Evolutionary conservation across 2,888 invertebrate genomes (phyloP).

Genomic region (Poecilus cupreus): DNA sequence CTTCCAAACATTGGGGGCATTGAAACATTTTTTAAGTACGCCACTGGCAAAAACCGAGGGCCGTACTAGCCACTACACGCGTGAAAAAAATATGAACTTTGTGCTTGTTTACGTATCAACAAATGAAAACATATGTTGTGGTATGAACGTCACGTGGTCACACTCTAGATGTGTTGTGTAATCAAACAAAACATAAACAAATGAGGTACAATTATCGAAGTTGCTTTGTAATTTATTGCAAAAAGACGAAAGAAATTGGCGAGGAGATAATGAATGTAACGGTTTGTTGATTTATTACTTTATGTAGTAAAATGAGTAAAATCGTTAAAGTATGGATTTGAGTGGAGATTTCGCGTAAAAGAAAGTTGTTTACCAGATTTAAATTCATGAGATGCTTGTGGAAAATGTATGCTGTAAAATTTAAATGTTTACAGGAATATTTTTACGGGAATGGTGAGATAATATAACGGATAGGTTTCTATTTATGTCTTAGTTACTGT

Average conservation of each 20-base stretch:
- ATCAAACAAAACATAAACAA: slow-evolving; percentile 23
- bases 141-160: neutral
- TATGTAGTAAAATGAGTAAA: slow-evolving; percentile 1
- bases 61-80: slow-evolving; percentile 1
- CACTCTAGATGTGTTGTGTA: neutral
- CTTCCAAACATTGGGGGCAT: neutral
- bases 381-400: neutral
- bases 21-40: neutral
- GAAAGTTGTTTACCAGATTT: slow-evolving; percentile 21
- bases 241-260: slow-evolving; percentile 2
- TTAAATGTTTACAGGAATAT: neutral
- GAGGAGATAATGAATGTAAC: neutral
- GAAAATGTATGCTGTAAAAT: neutral
- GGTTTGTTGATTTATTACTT: neutral
- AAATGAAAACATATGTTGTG: slow-evolving; percentile 24
- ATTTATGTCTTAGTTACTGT: neutral
- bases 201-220: slow-evolving; percentile 1
- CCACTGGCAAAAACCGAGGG: neutral
- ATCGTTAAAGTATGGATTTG: neutral
- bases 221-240: slow-evolving; percentile 17
- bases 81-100: slow-evolving; percentile 28
- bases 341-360: neutral
- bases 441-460: neutral
- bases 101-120: slow-evolving; percentile 30
- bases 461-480: neutral